Conservation (phyloP, 2,113 vertebrate species). For the Leucosticte australis region DNA sequence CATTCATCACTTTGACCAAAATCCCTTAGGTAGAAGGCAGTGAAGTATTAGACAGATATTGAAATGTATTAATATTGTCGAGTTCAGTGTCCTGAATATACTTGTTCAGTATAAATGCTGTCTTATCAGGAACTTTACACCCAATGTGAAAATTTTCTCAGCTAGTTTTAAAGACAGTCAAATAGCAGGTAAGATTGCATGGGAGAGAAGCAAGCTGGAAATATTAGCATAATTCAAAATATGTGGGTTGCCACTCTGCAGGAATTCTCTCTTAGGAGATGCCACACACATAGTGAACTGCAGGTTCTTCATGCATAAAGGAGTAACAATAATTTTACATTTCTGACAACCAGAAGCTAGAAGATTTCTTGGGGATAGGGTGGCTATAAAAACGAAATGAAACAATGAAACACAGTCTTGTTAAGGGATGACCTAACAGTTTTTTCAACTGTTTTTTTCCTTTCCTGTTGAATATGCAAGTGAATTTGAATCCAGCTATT, state of each 20-base stretch:
- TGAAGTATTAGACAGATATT: not conserved
- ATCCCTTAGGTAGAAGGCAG: not conserved
- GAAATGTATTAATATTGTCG: not conserved
- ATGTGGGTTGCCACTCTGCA: not conserved
- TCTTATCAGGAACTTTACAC: not conserved
- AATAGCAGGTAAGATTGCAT: not conserved
- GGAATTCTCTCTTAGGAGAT: not conserved
- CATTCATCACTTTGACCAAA: not conserved
- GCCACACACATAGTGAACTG: not conserved
- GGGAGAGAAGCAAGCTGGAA: not conserved
- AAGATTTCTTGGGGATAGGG: not conserved
- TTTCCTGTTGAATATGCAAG: not conserved
- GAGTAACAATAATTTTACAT: not conserved
- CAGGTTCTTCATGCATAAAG: not conserved
- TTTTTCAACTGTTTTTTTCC: not conserved
- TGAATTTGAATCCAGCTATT: not conserved
- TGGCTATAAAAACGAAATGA: not conserved
- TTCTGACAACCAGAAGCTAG: not conserved
- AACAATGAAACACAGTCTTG: not conserved
- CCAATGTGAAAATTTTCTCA: not conserved
- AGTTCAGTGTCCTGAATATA: not conserved
- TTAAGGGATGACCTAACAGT: not conserved
- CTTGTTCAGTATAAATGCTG: not conserved
- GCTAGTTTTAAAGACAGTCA: not conserved
- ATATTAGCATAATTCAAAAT: not conserved